phyloP scores from a whole-genome alignment of 2,888 invertebrate species.

The Spodoptera picta region DNA sequence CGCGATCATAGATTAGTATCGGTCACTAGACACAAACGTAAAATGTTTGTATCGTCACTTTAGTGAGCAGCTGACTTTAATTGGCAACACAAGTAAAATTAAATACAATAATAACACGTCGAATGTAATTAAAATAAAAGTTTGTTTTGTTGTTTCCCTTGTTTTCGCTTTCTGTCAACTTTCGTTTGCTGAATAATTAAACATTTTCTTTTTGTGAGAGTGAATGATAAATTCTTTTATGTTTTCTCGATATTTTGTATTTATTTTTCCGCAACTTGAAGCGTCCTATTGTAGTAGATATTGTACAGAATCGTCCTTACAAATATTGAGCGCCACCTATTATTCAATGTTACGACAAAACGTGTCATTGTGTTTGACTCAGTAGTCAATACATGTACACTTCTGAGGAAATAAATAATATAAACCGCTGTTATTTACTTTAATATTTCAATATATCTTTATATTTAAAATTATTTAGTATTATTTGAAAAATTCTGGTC shows the following conservation, averaged over 20 bases:
- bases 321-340: slow-evolving; percentile 66
- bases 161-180: slow-evolving; percentile 26
- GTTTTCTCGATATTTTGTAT: slow-evolving; percentile 54
- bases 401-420: slow-evolving; percentile 20
- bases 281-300: slow-evolving; percentile 70
- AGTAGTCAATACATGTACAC: slow-evolving; percentile 50
- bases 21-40: slow-evolving; percentile 27
- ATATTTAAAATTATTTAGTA: too few relatives aligned
- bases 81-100: slow-evolving; percentile 30
- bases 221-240: slow-evolving; percentile 35
- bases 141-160: slow-evolving; percentile 5
- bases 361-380: slow-evolving; percentile 68
- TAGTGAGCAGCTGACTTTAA: slow-evolving; percentile 34
- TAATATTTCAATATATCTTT: too few relatives aligned
- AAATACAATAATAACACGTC: slow-evolving; percentile 12
- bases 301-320: slow-evolving; percentile 69
- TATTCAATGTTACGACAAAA: slow-evolving; percentile 77
- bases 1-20: slow-evolving; percentile 40
- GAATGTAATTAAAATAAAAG: slow-evolving; percentile 29
- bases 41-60: slow-evolving; percentile 30
- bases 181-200: slow-evolving; percentile 29
- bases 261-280: slow-evolving; percentile 62
- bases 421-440: too few relatives aligned
- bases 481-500: too few relatives aligned
- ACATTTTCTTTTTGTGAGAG: slow-evolving; percentile 35